Conservation (phyloP, 2,797 vertebrate genomes). For the Spea hammondii region DNA sequence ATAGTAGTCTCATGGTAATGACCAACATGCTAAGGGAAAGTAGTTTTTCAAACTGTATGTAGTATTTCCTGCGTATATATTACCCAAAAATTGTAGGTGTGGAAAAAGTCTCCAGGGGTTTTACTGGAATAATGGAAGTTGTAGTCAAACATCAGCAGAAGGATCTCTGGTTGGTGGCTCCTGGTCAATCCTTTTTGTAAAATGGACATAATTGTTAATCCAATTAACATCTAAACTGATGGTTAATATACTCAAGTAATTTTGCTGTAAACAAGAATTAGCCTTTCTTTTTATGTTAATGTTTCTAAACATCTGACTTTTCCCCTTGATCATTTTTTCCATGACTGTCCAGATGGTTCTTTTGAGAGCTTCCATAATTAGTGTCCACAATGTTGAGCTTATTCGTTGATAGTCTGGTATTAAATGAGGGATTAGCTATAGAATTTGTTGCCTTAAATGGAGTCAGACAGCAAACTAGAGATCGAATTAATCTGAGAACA, state of each 20-base stretch:
- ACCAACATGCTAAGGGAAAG: no score
- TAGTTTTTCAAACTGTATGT: no score
- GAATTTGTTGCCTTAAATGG: slow-evolving; percentile 26
- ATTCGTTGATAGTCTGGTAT: slow-evolving; percentile 17
- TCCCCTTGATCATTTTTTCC: slow-evolving; percentile 47
- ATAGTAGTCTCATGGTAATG: no score
- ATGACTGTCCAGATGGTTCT: slow-evolving; percentile 36
- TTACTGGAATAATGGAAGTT: no score
- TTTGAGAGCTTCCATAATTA: neutral
- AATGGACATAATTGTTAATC: no score
- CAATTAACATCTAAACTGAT: no score
- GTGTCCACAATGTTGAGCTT: slow-evolving; percentile 50
- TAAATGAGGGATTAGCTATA: neutral
- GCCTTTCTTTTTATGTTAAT: neutral
- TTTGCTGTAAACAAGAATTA: neutral
- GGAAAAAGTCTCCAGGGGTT: no score
- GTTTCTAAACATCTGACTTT: slow-evolving; percentile 38
- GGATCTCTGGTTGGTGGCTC: no score
- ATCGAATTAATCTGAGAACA: slow-evolving; percentile 76
- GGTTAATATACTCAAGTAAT: neutral
- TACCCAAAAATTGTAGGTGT: no score
- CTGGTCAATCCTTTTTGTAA: no score
- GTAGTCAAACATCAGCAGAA: no score
- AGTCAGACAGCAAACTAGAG: slow-evolving; percentile 65
- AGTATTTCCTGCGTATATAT: no score